Evolutionary conservation across 2,113 vertebrate genomes (phyloP), one percentile per base, ranked within the genome.

Genomic region (Periophthalmodon schlosseri): DNA sequence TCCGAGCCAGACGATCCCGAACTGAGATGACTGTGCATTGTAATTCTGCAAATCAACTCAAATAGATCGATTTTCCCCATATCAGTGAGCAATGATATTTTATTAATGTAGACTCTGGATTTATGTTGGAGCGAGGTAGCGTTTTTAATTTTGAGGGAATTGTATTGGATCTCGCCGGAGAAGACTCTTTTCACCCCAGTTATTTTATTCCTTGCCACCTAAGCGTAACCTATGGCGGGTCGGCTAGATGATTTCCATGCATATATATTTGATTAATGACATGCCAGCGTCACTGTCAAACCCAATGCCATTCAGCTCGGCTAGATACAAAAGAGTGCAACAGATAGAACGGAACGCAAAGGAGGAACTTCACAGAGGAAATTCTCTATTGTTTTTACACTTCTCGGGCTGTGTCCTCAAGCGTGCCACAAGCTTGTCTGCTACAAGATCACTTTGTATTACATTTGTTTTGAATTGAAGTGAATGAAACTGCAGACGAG

Each of bases 251-350:
- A 90, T 90, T 88, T 88, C 80, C 82, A 90, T 90, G 88, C 86
- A 86, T 90, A 89, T 90, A 89, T 88, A 81, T 91, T 89, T 92
- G 91, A 92, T 92, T 90, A 91, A 93, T 87, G 86, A 88, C 81
- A 73, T 85, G 87, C 84, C 83, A 81, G 83, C 80, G 78, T 79
- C 77, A 83, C 88, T 83, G 83, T 89, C 82, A 88, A 87, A 84
- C 85, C 87, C 81, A 91, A 88, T 88, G 86, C 87, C 86, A 87
- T 86, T 88, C 86, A 85, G 84, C 81, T 76, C 81, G 80, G 82
- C 63, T 76, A 68, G 75, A 76, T 54, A 83, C 82, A 86, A 86
- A 87, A 76, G 82, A 86, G 72, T 52, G 68, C 73, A 68, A 44
- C 65, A 63, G 70, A 80, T 71, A 83, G 28, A 28, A 86, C 66